Evolutionary conservation across 2,113 vertebrate genomes (phyloP).

Genomic region (Lepus timidus): DNA sequence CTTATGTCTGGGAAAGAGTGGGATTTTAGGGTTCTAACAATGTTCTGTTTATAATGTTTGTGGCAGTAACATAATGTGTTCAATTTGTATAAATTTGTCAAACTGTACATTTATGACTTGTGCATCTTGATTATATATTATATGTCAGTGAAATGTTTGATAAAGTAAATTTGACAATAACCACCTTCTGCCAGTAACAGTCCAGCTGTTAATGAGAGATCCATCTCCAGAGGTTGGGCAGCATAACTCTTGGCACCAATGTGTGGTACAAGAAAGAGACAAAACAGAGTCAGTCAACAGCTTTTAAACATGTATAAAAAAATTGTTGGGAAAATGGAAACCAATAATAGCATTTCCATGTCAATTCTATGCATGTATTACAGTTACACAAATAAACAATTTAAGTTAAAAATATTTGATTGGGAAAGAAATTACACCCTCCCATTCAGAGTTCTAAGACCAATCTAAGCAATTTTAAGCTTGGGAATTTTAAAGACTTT

Average conservation of each 20-base stretch:
- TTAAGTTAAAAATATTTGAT: not conserved
- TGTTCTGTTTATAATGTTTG: not conserved
- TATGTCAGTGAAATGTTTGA: not conserved
- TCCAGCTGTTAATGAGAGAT: not conserved
- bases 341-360: not conserved
- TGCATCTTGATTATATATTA: not conserved
- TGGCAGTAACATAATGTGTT: not conserved
- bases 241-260: not conserved
- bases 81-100: not conserved
- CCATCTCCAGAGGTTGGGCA: not conserved
- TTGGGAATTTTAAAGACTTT: slow-evolving; percentile 9
- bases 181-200: not conserved
- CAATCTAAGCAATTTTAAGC: not conserved
- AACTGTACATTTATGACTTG: not conserved
- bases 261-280: not conserved
- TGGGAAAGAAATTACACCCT: not conserved
- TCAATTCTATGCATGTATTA: slow-evolving; percentile 35
- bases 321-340: not conserved
- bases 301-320: not conserved
- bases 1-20: not conserved
- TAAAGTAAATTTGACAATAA: not conserved
- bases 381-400: not conserved
- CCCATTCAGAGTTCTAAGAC: slow-evolving; percentile 1
- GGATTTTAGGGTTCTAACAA: not conserved
- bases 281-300: not conserved